Evolutionary conservation across 1,140 invertebrate species (phyloP).

Genomic region (Sarcophaga bullata): DNA sequence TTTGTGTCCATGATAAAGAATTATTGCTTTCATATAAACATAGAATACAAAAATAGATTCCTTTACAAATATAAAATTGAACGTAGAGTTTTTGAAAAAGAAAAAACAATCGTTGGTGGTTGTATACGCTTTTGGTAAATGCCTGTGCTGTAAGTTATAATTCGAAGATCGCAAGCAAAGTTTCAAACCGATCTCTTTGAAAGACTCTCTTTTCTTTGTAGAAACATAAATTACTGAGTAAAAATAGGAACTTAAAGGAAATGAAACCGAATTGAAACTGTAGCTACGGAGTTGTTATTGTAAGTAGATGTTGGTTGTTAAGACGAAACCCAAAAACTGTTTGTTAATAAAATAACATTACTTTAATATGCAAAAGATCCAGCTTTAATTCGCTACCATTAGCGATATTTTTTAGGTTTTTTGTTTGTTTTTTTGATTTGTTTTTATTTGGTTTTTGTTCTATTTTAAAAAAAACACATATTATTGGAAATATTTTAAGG

Average conservation of each 20-base stretch:
- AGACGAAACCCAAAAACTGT: neutral
- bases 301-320: conserved; percentile 3
- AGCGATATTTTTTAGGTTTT: conserved; percentile 37
- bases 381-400: conserved; percentile 22
- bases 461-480: neutral
- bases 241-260: neutral
- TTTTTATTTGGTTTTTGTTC: no score
- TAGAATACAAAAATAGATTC: no score
- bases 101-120: no score
- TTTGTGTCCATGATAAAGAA: no score
- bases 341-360: neutral
- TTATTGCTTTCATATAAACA: no score
- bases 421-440: neutral
- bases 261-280: neutral
- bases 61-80: no score
- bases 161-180: no score
- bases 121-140: no score
- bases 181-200: no score
- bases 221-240: neutral
- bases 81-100: no score
- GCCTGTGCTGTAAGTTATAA: no score
- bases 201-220: no score
- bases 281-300: neutral
- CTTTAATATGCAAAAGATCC: conserved; percentile 34
- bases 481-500: neutral